Evolutionary conservation across 1,140 invertebrate genomes (phyloP).

Genomic region (Lucilia cuprina): DNA sequence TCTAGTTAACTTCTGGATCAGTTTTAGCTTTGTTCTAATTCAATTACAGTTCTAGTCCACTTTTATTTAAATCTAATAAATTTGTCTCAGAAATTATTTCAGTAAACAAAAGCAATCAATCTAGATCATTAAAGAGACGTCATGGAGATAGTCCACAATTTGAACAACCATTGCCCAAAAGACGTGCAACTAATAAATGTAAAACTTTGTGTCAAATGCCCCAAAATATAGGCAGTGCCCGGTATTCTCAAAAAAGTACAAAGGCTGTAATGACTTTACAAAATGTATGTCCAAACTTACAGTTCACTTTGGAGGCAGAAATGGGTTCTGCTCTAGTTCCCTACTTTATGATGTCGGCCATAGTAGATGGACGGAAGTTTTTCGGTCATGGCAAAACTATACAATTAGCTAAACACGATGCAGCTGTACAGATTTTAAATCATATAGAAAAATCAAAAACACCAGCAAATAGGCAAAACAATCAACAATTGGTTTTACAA

Average conservation of each 20-base stretch:
- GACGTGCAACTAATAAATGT: not conserved
- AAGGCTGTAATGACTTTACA: not conserved
- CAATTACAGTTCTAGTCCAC: too few relatives aligned
- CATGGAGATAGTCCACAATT: not conserved
- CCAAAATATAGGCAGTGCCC: not conserved
- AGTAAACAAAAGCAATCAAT: too few relatives aligned
- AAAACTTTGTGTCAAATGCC: not conserved
- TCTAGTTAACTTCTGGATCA: too few relatives aligned
- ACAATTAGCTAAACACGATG: not conserved
- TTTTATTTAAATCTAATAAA: too few relatives aligned
- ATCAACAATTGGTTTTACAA: not conserved
- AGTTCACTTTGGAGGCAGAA: not conserved
- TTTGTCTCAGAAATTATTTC: too few relatives aligned
- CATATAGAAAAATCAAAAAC: not conserved
- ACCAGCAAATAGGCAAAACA: not conserved
- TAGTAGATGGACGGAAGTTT: not conserved
- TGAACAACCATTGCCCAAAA: not conserved
- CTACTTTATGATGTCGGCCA: not conserved
- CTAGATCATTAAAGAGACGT: not conserved
- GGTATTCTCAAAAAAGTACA: not conserved
- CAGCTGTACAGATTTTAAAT: not conserved
- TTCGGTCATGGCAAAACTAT: slow-evolving; percentile 12
- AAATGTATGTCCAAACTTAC: not conserved
- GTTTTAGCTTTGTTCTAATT: too few relatives aligned
- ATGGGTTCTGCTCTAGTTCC: not conserved